Conservation (phyloP, 2,888 invertebrate genomes). For the Drosophila falleni region DNA sequence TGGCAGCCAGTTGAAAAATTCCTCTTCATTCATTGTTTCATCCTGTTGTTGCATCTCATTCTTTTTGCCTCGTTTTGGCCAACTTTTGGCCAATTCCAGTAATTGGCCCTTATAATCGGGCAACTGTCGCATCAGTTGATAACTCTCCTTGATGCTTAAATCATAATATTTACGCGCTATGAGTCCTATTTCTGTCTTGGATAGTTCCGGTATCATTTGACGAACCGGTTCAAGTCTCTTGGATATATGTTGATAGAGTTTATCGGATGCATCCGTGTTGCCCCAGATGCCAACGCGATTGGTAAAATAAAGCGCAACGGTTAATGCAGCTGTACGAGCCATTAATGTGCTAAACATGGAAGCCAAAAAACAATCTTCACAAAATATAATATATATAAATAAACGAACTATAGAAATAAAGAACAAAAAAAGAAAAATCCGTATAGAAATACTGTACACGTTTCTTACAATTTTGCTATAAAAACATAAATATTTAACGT, state of each 20-base stretch:
- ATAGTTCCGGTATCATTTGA: conserved; percentile 9
- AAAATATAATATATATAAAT: neutral
- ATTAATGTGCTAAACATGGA: conserved; percentile 33
- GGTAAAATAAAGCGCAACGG: conserved; percentile 39
- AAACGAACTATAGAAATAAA: neutral
- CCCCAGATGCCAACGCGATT: conserved; percentile 41
- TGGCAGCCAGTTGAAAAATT: neutral
- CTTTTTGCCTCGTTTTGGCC: neutral
- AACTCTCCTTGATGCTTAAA: conserved; percentile 23
- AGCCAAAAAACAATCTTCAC: neutral
- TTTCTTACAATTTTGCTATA: conserved; percentile 5
- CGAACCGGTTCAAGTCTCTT: conserved; percentile 22
- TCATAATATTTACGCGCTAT: conserved; percentile 20
- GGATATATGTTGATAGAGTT: conserved; percentile 13
- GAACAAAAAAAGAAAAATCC: neutral
- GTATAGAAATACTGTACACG: neutral
- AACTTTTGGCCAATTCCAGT: conserved; percentile 14
- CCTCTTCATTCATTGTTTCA: neutral
- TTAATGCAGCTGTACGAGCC: conserved; percentile 34
- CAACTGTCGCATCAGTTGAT: conserved; percentile 25
- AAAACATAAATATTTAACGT: neutral
- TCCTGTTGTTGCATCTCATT: neutral
- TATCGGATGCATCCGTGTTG: conserved; percentile 33
- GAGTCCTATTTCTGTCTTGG: neutral
- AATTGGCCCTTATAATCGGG: conserved; percentile 23